Evolutionary conservation across 2,797 vertebrate species (phyloP).

Genomic region (Pangasius larnaudii): DNA sequence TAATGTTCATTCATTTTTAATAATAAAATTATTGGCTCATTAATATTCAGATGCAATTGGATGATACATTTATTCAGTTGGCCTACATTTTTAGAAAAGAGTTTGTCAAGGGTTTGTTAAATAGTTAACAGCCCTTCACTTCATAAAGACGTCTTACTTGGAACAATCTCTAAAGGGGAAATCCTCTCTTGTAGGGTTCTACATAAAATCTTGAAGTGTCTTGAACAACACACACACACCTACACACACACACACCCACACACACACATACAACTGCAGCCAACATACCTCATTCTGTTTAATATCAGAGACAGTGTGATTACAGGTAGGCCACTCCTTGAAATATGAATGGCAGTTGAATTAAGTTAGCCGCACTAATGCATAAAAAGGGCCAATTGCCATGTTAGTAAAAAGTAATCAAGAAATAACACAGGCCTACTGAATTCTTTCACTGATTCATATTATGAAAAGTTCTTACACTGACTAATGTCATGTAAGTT

Average conservation of each 20-base stretch:
- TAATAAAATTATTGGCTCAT: not conserved
- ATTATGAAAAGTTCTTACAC: not conserved
- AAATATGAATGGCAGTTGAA: not conserved
- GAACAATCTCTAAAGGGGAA: not conserved
- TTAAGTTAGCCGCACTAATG: not conserved
- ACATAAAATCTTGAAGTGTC: not conserved
- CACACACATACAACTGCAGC: not conserved
- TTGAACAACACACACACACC: not conserved
- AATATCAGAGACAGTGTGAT: not conserved
- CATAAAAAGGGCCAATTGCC: not conserved
- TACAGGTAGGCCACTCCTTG: not conserved
- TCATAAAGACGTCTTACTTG: not conserved
- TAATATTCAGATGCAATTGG: not conserved
- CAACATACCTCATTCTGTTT: not conserved
- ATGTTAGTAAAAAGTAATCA: not conserved
- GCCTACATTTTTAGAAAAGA: not conserved
- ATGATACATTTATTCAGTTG: not conserved
- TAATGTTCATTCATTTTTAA: not conserved
- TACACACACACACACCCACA: not conserved
- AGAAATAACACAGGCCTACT: not conserved
- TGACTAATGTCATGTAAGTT: not conserved
- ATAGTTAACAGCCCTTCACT: not conserved
- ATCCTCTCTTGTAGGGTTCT: not conserved
- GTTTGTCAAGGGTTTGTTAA: not conserved
- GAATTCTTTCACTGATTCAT: not conserved